phyloP scores from a whole-genome alignment of 2,113 vertebrate species.

The Channa maculata region DNA sequence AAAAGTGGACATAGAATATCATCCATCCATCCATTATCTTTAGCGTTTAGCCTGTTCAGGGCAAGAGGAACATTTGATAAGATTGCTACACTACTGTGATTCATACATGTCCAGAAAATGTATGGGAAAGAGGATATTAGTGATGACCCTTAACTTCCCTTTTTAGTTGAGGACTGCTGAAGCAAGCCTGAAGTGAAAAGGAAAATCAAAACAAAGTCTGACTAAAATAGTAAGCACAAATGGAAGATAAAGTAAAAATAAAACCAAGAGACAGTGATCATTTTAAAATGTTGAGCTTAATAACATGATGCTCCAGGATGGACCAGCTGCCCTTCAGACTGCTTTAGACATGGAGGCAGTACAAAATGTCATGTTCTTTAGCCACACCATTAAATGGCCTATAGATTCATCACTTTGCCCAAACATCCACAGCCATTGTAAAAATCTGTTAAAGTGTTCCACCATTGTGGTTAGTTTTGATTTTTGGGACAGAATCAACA shows the following conservation, averaged over 20 bases:
- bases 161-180: too few species aligned
- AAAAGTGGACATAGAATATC: too few species aligned
- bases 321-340: background rate
- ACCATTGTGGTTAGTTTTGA: slow-evolving; percentile 25
- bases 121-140: background rate
- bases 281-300: background rate
- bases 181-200: background rate
- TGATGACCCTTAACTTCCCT: too few species aligned
- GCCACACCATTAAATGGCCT: background rate
- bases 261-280: background rate
- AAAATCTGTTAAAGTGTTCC: slow-evolving; percentile 1
- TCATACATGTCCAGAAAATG: too few species aligned
- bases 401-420: background rate
- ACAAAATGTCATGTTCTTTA: slow-evolving; percentile 11
- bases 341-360: background rate
- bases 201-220: background rate
- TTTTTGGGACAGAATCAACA: slow-evolving; percentile 43
- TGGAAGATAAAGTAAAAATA: background rate
- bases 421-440: slow-evolving; percentile 17
- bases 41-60: too few species aligned
- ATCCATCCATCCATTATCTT: too few species aligned
- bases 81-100: too few species aligned
- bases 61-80: too few species aligned
- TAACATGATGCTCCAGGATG: background rate
- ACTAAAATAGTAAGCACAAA: background rate